Base-by-base conservation (phyloP, 2,888 invertebrate genomes). In the Andrena praecox region DNA sequence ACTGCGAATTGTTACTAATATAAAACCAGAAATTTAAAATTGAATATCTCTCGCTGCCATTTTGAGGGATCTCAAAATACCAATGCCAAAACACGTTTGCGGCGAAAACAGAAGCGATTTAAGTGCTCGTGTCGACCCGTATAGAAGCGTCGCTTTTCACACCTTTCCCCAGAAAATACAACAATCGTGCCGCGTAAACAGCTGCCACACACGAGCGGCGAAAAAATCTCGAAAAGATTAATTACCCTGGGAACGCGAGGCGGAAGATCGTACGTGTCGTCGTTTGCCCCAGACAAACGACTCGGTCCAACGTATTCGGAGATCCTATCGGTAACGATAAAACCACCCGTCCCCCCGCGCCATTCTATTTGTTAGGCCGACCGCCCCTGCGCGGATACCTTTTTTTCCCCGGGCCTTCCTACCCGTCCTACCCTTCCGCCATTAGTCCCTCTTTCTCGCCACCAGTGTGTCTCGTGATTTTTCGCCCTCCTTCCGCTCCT, bases 221-320 rank as follows among this genome's bases (percentile, higher is more conserved):
- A 29, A 76, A 66, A 56, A 77, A 84, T 83, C 71, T 71, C 50
- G 48, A 5, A 48, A 76, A 87, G 87, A 89, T 89, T 87, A 89
- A 89, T 89, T 89, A 85, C 76, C 16, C 24, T 20, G 60, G 16
- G 31, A 76, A 35, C 6, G 12, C 27, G 62, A 69, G 60, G 35
- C 63, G 62, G 71, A 84, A 77, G 60, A 62, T 60, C 80, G 77
- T 68, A 71, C 72, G 82, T 86, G 86, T 88, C 82, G 86, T 62
- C 85, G 74, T 88, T 88, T 88, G 68, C 76, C 77, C 74, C 69
- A 82, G 86, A 86, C 88, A 88, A 88, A 87, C 88, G 87, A 88
- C 69, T 72, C 76, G 52, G 68, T 70, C 79, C 74, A 56, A 35
- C 67, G 86, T 80, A 86, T 88, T 84, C 68, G 85, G 79, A 80